phyloP scores from a whole-genome alignment of 2,797 vertebrate genomes.

The Sebastes cheni region DNA sequence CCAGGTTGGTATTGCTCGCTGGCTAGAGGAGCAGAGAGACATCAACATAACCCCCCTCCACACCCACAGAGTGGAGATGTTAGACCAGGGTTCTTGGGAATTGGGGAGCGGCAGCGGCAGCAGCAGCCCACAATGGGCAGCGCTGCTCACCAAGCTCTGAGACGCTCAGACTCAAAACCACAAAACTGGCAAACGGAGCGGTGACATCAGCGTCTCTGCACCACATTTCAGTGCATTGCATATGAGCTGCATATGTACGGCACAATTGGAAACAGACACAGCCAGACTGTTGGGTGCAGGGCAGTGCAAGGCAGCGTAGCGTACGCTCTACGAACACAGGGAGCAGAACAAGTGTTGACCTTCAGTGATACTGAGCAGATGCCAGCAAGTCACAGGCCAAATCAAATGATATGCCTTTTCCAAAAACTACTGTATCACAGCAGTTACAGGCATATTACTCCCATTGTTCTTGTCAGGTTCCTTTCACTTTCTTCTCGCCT shows the following conservation, averaged over 20 bases:
- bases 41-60: neutral
- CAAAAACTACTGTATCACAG: slow-evolving; percentile 30
- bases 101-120: slow-evolving; percentile 31
- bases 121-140: slow-evolving; percentile 48
- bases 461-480: slow-evolving; percentile 18
- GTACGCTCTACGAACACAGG: slow-evolving; percentile 1
- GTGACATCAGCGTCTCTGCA: slow-evolving; percentile 72
- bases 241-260: slow-evolving; percentile 56
- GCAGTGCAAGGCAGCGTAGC: neutral
- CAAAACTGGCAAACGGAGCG: slow-evolving; percentile 52
- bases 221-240: slow-evolving; percentile 53
- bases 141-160: slow-evolving; percentile 36
- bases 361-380: slow-evolving; percentile 52
- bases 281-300: neutral
- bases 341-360: slow-evolving; percentile 44
- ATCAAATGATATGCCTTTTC: slow-evolving; percentile 29
- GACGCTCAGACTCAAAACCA: slow-evolving; percentile 56
- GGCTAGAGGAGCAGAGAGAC: slow-evolving; percentile 4
- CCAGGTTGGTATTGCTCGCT: slow-evolving; percentile 5
- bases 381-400: slow-evolving; percentile 41
- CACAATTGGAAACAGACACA: slow-evolving; percentile 63
- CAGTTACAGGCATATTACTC: slow-evolving; percentile 22
- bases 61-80: slow-evolving; percentile 45
- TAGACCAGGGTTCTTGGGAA: slow-evolving; percentile 16
- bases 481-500: neutral